phyloP scores from a whole-genome alignment of 1,140 invertebrate genomes.

The Drosophila teissieri region DNA sequence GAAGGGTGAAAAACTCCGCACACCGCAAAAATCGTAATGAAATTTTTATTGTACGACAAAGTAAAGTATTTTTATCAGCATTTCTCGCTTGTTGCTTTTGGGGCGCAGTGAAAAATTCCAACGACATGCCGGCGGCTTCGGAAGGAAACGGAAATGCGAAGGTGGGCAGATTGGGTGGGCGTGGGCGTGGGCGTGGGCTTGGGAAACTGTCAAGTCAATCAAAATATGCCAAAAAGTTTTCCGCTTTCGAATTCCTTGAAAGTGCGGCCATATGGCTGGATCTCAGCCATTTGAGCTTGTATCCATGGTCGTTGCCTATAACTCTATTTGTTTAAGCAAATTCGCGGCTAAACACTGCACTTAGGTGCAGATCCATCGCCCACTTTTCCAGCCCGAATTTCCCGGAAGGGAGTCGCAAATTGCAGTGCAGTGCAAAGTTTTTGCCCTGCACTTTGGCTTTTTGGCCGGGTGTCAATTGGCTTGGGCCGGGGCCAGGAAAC shows the following conservation, averaged over 20 bases:
- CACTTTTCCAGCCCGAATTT: neutral
- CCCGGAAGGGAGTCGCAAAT: slow-evolving; percentile 54
- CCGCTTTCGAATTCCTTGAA: slow-evolving; percentile 39
- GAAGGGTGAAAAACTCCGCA: slow-evolving; percentile 38
- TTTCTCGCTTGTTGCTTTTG: slow-evolving; percentile 78
- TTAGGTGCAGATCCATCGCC: slow-evolving; percentile 22
- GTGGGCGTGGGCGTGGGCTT: neutral
- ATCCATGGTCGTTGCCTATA: slow-evolving; percentile 42
- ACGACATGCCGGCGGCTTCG: slow-evolving; percentile 40
- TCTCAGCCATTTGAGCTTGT: neutral
- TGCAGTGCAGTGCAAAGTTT: slow-evolving; percentile 77
- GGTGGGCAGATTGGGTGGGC: slow-evolving; percentile 1
- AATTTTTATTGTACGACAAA: slow-evolving; percentile 83
- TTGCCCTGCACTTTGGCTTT: slow-evolving; percentile 73
- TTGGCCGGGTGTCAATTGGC: slow-evolving; percentile 75
- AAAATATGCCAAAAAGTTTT: slow-evolving; percentile 72
- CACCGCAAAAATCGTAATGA: slow-evolving; percentile 83
- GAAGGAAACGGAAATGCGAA: slow-evolving; percentile 10
- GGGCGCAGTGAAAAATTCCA: slow-evolving; percentile 53
- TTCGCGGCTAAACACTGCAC: slow-evolving; percentile 71
- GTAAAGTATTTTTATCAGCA: slow-evolving; percentile 83
- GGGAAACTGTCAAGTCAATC: slow-evolving; percentile 71
- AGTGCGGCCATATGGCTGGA: slow-evolving; percentile 35
- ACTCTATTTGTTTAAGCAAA: slow-evolving; percentile 78
- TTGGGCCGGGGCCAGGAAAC: slow-evolving; percentile 57